Evolutionary conservation across 2,888 invertebrate species (phyloP).

Genomic region (Dione juno): DNA sequence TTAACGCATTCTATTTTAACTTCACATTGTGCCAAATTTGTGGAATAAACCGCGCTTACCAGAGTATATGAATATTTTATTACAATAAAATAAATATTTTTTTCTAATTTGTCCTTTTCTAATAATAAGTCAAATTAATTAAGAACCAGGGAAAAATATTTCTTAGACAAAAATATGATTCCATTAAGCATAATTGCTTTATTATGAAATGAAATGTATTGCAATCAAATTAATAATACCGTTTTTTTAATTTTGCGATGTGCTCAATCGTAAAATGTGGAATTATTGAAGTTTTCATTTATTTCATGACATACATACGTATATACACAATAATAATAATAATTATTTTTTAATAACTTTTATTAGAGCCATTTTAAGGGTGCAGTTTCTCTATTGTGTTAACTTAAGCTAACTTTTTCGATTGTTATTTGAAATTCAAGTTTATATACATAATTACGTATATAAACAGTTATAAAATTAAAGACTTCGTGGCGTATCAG

Average conservation of each 20-base stretch:
- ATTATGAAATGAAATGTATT: constrained; percentile 5
- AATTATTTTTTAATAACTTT: neutral
- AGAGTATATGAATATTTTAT: too few species aligned
- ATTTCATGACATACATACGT: neutral
- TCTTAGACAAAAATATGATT: neutral
- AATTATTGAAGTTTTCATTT: neutral
- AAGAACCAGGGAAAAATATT: constrained; percentile 1
- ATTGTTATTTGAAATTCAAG: too few species aligned
- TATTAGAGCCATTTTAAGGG: neutral
- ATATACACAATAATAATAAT: neutral
- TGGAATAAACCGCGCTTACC: too few species aligned
- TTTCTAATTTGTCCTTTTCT: neutral
- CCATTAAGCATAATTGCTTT: neutral
- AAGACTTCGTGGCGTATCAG: too few species aligned
- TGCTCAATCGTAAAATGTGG: neutral
- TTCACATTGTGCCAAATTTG: too few species aligned
- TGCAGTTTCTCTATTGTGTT: too few species aligned
- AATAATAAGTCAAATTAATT: neutral
- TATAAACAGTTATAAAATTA: too few species aligned
- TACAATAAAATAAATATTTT: too few species aligned
- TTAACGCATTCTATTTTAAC: too few species aligned
- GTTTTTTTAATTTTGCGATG: constrained; percentile 8
- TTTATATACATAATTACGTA: too few species aligned
- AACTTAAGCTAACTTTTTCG: too few species aligned
- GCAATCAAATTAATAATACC: constrained; percentile 2